Conservation (phyloP, 1,140 invertebrate genomes). For the Bombus affinis region DNA sequence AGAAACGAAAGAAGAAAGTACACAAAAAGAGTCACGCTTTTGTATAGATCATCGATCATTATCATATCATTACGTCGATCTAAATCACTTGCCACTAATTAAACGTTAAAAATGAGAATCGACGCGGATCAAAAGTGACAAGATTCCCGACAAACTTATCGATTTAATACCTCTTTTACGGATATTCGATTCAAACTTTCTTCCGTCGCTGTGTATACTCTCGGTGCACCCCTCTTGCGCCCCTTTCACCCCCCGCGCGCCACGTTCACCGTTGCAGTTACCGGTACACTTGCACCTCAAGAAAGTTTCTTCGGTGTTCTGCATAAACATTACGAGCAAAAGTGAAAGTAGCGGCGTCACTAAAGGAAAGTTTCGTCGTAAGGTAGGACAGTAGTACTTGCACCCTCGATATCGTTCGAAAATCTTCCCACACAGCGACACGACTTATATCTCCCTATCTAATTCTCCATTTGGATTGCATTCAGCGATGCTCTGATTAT, state of each 20-base stretch:
- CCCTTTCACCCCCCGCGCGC: conserved; percentile 28
- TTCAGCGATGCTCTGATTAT: not conserved
- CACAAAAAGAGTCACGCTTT: too few relatives aligned
- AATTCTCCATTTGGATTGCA: not conserved
- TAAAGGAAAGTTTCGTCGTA: conserved; percentile 74
- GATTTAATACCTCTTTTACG: conserved; percentile 61
- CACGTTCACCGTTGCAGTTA: conserved; percentile 57
- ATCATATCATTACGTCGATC: not conserved
- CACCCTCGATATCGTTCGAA: conserved; percentile 62
- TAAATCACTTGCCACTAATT: not conserved
- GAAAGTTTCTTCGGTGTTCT: conserved; percentile 80
- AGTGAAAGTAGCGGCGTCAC: conserved; percentile 80
- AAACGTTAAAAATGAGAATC: not conserved
- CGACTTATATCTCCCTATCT: not conserved
- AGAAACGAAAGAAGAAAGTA: not conserved
- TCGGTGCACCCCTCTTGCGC: conserved; percentile 9
- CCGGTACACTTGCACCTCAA: conserved; percentile 68
- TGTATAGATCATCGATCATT: not conserved
- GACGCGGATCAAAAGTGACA: conserved; percentile 15
- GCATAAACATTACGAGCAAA: conserved; percentile 81
- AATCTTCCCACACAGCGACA: conserved; percentile 18
- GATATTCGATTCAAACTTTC: conserved; percentile 68
- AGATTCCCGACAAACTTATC: conserved; percentile 47
- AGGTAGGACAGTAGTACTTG: conserved; percentile 66
- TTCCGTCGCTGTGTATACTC: conserved; percentile 36